These are phyloP conservation scores for Tetheella fluctuosa DNA, from an alignment of 2,888 invertebrate genomes.

Conservation along the genomic window DNA sequence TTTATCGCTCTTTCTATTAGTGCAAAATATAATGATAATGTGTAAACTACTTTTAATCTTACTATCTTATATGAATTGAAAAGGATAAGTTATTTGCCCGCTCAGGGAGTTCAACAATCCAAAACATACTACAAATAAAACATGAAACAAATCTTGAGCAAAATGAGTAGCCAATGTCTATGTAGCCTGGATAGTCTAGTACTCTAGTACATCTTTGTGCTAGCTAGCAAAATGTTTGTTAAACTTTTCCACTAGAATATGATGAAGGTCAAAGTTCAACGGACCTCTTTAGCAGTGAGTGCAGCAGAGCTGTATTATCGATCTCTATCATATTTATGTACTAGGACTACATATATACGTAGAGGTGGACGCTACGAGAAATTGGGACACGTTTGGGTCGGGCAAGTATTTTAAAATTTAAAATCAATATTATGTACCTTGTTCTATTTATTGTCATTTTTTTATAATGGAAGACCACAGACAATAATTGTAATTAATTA, in stretches of 20 bases:
- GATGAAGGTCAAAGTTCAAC: conserved; percentile 3
- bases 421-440: neutral
- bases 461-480: no score
- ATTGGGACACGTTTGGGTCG: neutral
- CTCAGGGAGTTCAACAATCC: neutral
- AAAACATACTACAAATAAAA: neutral
- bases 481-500: no score
- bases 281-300: neutral
- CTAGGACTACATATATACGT: neutral
- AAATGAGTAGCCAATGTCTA: neutral
- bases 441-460: neutral
- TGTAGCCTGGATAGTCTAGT: neutral
- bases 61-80: no score
- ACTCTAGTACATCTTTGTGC: neutral
- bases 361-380: neutral
- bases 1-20: no score
- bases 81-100: neutral
- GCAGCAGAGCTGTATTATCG: conserved; percentile 1
- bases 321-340: neutral
- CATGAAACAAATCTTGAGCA: neutral
- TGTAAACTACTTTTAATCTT: no score
- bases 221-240: neutral
- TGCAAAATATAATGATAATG: no score
- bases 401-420: neutral
- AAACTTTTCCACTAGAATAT: neutral